Percentiles rank a stretch among this genome's conserved stretches.
Conservation (phyloP, 2,113 vertebrate species). For the Cyanoderma ruficeps region DNA sequence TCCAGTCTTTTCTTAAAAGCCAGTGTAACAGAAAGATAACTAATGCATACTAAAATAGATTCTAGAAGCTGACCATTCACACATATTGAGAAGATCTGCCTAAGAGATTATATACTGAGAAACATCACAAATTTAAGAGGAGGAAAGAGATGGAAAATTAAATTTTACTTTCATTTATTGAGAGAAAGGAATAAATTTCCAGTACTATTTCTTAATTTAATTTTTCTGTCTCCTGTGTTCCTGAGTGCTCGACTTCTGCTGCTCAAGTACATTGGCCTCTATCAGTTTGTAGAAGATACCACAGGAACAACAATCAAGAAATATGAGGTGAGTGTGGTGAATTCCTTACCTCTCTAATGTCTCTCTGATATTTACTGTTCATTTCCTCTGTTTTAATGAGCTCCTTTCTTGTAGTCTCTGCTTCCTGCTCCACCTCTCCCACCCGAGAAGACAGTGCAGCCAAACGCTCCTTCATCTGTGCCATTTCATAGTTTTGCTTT, state of each 20-base stretch:
- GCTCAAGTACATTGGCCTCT: not conserved
- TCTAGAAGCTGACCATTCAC: not conserved
- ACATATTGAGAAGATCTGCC: not conserved
- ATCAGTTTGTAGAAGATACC: not conserved
- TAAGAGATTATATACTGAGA: not conserved
- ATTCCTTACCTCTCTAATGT: constrained; percentile 92
- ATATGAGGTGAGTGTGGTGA: not conserved
- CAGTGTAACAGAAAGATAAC: not conserved
- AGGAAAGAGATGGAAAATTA: not conserved
- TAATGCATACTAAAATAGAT: not conserved
- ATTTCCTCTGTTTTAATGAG: constrained; percentile 98
- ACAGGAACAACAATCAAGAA: not conserved
- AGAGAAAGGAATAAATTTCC: not conserved
- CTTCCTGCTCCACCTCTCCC: constrained; percentile 96
- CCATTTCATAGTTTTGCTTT: constrained; percentile 98
- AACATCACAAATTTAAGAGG: not conserved
- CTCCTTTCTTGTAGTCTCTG: constrained; percentile 95
- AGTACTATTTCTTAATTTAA: not conserved
- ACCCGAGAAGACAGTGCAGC: constrained; percentile 91
- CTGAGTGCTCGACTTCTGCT: not conserved
- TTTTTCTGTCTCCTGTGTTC: not conserved
- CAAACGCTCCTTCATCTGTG: constrained; percentile 98
- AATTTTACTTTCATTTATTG: not conserved
- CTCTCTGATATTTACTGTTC: constrained; percentile 97
- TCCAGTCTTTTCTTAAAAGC: not conserved